A percentile compares a stretch with the other conserved stretches of the same genome.
Conservation (phyloP, 2,113 vertebrate genomes). For the Collichthys lucidus region DNA sequence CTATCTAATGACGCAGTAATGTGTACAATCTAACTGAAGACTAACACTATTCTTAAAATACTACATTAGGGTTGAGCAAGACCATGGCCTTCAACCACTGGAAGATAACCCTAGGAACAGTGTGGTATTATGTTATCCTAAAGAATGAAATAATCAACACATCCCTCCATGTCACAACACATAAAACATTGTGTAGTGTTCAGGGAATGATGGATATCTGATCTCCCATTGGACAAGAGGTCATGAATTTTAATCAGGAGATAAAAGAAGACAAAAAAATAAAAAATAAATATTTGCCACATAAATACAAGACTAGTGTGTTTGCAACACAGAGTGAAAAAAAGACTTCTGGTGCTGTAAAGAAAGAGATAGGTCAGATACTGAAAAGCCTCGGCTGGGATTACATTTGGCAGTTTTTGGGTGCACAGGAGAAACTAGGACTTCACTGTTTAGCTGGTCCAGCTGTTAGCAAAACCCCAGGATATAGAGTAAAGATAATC, state of each 20-base stretch:
- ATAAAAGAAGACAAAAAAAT: neutral
- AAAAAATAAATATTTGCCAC: neutral
- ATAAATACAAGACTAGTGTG: neutral
- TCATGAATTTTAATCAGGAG: neutral
- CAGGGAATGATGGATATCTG: neutral
- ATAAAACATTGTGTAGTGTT: neutral
- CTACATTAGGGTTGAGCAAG: neutral
- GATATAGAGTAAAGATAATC: conserved; percentile 15
- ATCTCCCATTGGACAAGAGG: neutral
- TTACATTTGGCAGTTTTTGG: conserved; percentile 17
- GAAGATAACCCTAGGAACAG: neutral
- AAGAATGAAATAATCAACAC: neutral
- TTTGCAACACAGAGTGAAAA: neutral
- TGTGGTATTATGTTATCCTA: neutral
- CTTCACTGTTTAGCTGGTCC: conserved; percentile 11
- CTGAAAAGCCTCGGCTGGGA: conserved; percentile 1
- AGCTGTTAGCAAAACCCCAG: conserved; percentile 36
- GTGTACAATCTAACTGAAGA: neutral
- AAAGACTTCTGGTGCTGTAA: neutral
- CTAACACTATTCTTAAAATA: neutral
- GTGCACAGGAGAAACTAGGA: neutral
- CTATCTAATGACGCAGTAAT: neutral
- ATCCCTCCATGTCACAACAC: neutral
- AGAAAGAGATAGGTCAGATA: conserved; percentile 7
- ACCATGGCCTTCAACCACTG: neutral